These are phyloP conservation scores for Agrotis exclamationis DNA, from an alignment of 2,888 invertebrate genomes.

Conservation along the genomic window DNA sequence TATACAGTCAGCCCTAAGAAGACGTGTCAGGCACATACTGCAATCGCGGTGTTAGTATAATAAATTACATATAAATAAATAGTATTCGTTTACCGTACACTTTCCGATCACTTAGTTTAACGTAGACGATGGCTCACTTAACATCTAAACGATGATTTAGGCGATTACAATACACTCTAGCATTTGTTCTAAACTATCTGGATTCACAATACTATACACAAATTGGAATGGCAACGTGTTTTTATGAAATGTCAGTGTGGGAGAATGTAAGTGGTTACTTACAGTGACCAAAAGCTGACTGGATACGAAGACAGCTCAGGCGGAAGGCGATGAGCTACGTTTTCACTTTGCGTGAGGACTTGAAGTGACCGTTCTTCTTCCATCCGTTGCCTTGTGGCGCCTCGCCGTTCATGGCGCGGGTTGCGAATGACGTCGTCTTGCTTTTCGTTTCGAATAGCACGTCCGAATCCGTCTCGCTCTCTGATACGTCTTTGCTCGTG, in stretches of 20 bases:
- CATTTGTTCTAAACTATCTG: constrained; percentile 50
- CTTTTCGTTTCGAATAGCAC: constrained; percentile 95
- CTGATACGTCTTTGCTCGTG: constrained; percentile 92
- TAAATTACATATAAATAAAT: constrained; percentile 28
- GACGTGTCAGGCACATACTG: constrained; percentile 1
- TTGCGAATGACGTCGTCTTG: constrained; percentile 88
- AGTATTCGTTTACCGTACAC: constrained; percentile 2
- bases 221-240: constrained; percentile 45
- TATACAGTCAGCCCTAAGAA: neutral
- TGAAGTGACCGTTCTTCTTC: constrained; percentile 91
- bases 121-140: constrained; percentile 15
- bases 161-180: constrained; percentile 50
- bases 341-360: constrained; percentile 81
- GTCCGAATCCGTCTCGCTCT: constrained; percentile 96
- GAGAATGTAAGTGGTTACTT: constrained; percentile 40
- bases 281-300: constrained; percentile 60
- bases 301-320: constrained; percentile 61
- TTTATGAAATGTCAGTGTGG: constrained; percentile 37
- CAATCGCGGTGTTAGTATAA: constrained; percentile 3
- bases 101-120: constrained; percentile 17
- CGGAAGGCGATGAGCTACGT: constrained; percentile 80
- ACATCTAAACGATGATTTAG: constrained; percentile 38
- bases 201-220: constrained; percentile 39
- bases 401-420: constrained; percentile 84
- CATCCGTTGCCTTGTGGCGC: constrained; percentile 86